Percentiles rank a stretch among this genome's conserved stretches.
These are phyloP conservation scores for Alfaro cultratus DNA, from an alignment of 2,797 vertebrate genomes.

Conservation along the genomic window DNA sequence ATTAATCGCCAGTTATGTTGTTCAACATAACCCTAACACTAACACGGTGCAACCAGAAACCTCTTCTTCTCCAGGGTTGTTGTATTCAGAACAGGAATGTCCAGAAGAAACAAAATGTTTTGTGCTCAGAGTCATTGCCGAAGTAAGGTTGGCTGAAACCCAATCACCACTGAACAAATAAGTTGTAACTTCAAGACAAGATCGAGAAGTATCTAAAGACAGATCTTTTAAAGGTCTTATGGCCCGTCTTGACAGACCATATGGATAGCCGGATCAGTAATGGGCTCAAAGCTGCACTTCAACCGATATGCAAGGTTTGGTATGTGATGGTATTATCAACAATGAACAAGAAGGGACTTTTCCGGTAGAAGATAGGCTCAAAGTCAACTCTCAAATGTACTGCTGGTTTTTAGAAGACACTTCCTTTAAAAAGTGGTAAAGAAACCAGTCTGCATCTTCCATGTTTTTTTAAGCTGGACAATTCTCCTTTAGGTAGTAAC, in stretches of 20 bases:
- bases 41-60: too few relatives aligned
- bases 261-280: background rate
- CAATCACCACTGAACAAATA: too few relatives aligned
- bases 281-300: background rate
- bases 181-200: background rate
- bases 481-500: background rate
- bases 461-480: background rate
- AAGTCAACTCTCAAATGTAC: background rate
- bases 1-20: too few relatives aligned
- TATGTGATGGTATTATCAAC: background rate
- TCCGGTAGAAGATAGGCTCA: background rate
- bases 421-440: background rate
- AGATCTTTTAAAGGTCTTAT: background rate
- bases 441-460: too few relatives aligned
- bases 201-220: background rate
- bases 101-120: too few relatives aligned
- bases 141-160: too few relatives aligned
- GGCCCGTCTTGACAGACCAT: background rate
- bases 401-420: background rate
- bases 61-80: too few relatives aligned
- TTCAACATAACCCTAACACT: too few relatives aligned
- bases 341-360: background rate
- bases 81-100: too few relatives aligned
- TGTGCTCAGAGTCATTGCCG: too few relatives aligned
- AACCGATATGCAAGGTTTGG: background rate